Conservation (phyloP, 37 sponge, comb jelly and placozoan species). For the Spongilla lacustris region DNA sequence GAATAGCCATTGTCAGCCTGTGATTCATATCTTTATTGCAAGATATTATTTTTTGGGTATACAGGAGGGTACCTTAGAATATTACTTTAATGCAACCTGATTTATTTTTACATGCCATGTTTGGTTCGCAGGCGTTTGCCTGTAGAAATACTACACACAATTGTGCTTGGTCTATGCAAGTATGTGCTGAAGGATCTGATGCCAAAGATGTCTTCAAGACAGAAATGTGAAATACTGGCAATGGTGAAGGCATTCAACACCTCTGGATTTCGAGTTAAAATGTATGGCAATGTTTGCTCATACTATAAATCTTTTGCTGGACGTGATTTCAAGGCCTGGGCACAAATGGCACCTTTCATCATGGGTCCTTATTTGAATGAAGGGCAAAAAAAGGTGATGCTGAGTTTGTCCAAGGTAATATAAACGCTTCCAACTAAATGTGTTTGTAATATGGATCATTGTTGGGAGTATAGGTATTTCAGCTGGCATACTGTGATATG, state of each 20-base stretch:
- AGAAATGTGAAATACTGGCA: slow-evolving; percentile 29
- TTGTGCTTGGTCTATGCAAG: slow-evolving; percentile 36
- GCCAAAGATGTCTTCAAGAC: background rate
- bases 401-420: slow-evolving; percentile 3
- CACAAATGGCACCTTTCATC: slow-evolving; percentile 35
- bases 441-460: background rate
- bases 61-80: background rate
- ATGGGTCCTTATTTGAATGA: background rate
- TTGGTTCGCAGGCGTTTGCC: slow-evolving; percentile 6
- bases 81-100: background rate
- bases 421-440: background rate
- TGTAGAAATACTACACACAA: slow-evolving; percentile 28
- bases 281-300: slow-evolving; percentile 8
- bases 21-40: background rate
- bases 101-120: background rate
- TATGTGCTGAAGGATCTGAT: slow-evolving; percentile 17
- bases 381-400: slow-evolving; percentile 8
- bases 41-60: background rate
- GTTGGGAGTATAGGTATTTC: slow-evolving; percentile 10
- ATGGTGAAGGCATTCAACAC: slow-evolving; percentile 10
- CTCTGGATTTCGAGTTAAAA: slow-evolving; percentile 8
- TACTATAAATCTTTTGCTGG: slow-evolving; percentile 32
- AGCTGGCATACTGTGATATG: background rate
- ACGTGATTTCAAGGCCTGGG: slow-evolving; percentile 33
- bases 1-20: no score